phyloP scores from a whole-genome alignment of 2,113 vertebrate species.

The Pygoscelis antarcticus region DNA sequence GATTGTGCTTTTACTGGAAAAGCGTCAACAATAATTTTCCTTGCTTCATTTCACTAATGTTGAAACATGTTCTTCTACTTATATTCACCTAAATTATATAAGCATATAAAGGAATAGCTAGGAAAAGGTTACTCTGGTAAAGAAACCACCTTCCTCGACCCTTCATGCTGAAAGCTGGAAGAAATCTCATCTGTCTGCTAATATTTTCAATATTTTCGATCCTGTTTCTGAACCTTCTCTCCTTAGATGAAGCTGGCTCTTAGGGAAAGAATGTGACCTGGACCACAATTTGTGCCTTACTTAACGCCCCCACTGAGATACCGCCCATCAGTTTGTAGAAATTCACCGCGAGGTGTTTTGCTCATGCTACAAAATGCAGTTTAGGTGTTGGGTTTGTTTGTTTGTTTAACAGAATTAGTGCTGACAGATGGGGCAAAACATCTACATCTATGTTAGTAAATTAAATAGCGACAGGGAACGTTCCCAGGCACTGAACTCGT shows the following conservation, averaged over 20 bases:
- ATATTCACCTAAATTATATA: not conserved
- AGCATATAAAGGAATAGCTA: not conserved
- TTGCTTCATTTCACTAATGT: not conserved
- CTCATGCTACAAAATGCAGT: not conserved
- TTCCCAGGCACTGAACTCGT: not conserved
- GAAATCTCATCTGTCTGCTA: not conserved
- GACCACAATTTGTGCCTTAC: not conserved
- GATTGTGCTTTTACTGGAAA: not conserved
- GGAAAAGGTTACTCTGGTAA: not conserved
- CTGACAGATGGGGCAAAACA: not conserved
- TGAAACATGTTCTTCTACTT: not conserved
- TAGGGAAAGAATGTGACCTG: not conserved
- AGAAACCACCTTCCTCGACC: not conserved
- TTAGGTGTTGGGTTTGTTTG: not conserved
- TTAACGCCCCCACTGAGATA: not conserved
- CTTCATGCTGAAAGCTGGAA: not conserved
- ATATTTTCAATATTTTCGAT: not conserved
- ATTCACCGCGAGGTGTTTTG: not conserved
- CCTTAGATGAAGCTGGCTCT: not conserved
- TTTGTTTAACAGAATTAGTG: not conserved
- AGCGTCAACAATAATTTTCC: not conserved
- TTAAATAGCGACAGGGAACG: not conserved
- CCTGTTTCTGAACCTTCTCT: not conserved
- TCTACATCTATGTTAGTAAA: not conserved
- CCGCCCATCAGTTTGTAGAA: not conserved